phyloP scores from a whole-genome alignment of 2,113 vertebrate species.

The Prunella fulvescens region DNA sequence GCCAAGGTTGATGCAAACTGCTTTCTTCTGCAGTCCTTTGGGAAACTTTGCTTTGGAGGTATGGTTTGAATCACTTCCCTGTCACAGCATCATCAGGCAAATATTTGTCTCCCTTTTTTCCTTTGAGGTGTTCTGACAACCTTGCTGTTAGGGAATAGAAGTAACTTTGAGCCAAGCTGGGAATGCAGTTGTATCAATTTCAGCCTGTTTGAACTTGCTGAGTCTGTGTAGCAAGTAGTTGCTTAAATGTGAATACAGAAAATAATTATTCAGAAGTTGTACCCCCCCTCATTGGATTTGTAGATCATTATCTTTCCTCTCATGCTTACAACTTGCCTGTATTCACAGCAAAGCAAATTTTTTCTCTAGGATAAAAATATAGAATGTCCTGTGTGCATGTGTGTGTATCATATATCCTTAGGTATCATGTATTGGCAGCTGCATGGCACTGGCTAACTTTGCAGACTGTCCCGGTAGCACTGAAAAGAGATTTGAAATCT shows the following conservation, averaged over 20 bases:
- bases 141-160: neutral
- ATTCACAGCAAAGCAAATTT: neutral
- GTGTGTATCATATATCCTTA: neutral
- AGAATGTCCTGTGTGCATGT: neutral
- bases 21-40: neutral
- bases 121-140: conserved; percentile 40
- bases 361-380: neutral
- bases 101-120: neutral
- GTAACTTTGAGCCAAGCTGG: neutral
- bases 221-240: neutral
- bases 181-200: conserved; percentile 22
- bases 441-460: neutral
- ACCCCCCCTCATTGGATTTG: neutral
- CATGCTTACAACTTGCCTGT: neutral
- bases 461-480: neutral
- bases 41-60: neutral
- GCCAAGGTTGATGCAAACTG: neutral
- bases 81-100: conserved; percentile 19
- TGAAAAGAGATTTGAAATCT: neutral
- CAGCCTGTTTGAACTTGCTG: conserved; percentile 57
- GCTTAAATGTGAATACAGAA: conserved; percentile 9
- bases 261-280: conserved; percentile 31
- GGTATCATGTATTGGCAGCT: neutral
- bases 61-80: conserved; percentile 25
- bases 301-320: conserved; percentile 26